phyloP scores from a whole-genome alignment of 2,113 vertebrate genomes.

The Barbus barbus region DNA sequence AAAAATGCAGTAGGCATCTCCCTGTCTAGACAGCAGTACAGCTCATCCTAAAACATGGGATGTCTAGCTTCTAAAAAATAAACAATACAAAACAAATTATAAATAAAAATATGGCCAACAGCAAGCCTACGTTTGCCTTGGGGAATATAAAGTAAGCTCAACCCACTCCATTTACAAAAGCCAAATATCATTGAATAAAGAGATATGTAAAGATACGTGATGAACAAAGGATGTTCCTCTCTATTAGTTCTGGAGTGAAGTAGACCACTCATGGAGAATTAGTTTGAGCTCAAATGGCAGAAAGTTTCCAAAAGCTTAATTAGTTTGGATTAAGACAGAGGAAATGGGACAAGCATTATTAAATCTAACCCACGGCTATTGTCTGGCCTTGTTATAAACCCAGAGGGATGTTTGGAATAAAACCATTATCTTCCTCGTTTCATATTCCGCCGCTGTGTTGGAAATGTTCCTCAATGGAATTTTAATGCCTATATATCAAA shows the following conservation, averaged over 20 bases:
- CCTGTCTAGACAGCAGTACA: background rate
- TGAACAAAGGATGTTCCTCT: background rate
- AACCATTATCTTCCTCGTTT: slow-evolving; percentile 44
- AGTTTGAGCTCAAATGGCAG: slow-evolving; percentile 27
- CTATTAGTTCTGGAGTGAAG: slow-evolving; percentile 4
- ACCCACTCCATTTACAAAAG: background rate
- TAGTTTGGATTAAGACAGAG: slow-evolving; percentile 48
- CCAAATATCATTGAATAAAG: background rate
- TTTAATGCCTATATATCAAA: slow-evolving; percentile 7
- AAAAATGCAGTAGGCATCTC: background rate
- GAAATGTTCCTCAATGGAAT: slow-evolving; percentile 26
- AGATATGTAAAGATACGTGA: background rate
- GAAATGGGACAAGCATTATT: slow-evolving; percentile 27
- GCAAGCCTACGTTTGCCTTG: background rate
- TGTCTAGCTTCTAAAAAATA: background rate
- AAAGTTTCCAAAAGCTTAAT: slow-evolving; percentile 54
- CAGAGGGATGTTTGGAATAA: slow-evolving; percentile 37
- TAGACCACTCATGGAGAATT: slow-evolving; percentile 13
- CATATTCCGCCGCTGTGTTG: background rate
- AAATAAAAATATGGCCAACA: background rate
- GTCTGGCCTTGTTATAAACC: slow-evolving; percentile 45
- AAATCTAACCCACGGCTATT: slow-evolving; percentile 52
- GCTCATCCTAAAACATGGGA: background rate
- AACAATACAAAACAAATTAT: too few species aligned
- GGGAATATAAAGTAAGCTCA: too few species aligned